Conservation (phyloP, 2,888 invertebrate genomes). For the Tipula confusa region DNA sequence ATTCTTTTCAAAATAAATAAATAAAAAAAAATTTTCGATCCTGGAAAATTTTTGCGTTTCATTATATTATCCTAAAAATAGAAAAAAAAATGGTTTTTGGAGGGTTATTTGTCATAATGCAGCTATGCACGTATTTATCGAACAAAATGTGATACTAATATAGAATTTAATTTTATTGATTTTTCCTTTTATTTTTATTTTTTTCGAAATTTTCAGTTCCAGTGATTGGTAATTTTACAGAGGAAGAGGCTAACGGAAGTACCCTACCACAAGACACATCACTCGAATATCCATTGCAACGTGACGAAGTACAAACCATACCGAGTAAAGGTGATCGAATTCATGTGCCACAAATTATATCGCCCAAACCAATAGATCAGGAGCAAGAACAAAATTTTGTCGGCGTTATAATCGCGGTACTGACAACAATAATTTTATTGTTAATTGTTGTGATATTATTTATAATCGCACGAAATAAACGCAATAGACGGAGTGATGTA, state of each 20-base stretch:
- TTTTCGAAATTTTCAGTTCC: conserved; percentile 49
- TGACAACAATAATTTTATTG: conserved; percentile 68
- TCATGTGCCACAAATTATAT: conserved; percentile 47
- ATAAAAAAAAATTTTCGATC: not conserved
- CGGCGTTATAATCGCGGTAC: conserved; percentile 63
- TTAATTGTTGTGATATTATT: conserved; percentile 65
- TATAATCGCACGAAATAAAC: conserved; percentile 63
- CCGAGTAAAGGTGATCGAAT: conserved; percentile 55
- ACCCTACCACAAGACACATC: conserved; percentile 51
- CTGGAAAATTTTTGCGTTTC: conserved; percentile 21
- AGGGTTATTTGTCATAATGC: conserved; percentile 25
- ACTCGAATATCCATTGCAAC: conserved; percentile 62
- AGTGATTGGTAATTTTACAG: conserved; percentile 59
- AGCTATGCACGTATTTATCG: not conserved
- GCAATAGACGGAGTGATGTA: conserved; percentile 49
- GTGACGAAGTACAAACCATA: conserved; percentile 63
- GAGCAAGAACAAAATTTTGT: conserved; percentile 58
- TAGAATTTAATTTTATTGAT: no score
- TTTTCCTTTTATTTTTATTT: no score
- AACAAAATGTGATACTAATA: not conserved
- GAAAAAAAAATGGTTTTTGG: not conserved
- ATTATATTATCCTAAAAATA: not conserved
- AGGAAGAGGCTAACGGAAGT: conserved; percentile 53
- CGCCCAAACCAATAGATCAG: conserved; percentile 55
- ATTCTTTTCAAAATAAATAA: not conserved